These are phyloP conservation scores for Rhagium mordax DNA, from an alignment of 2,888 invertebrate genomes.

Conservation along the genomic window DNA sequence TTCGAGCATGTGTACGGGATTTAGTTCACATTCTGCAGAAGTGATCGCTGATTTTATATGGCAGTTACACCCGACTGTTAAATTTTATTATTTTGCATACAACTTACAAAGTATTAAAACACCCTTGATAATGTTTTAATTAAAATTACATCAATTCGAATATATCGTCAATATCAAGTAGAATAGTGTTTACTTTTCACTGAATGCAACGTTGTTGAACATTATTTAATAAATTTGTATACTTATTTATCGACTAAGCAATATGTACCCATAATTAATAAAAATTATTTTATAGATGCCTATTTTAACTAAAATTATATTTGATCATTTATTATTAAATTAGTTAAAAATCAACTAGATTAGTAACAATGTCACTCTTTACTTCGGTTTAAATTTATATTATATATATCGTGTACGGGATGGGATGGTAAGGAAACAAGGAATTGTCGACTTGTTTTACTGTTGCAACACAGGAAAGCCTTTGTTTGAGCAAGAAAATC, in stretches of 20 bases:
- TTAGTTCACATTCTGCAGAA: conserved; percentile 43
- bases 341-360: too few species aligned
- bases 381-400: too few species aligned
- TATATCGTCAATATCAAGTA: neutral
- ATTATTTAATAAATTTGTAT: too few species aligned
- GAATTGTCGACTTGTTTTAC: conserved; percentile 36
- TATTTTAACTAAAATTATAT: too few species aligned
- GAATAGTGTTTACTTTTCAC: too few species aligned
- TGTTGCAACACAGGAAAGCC: conserved; percentile 32
- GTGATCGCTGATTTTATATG: conserved; percentile 47
- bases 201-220: too few species aligned
- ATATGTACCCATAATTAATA: too few species aligned
- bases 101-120: conserved; percentile 38
- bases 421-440: conserved; percentile 2
- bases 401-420: neutral
- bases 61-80: conserved; percentile 39
- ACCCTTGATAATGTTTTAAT: conserved; percentile 27
- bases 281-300: too few species aligned
- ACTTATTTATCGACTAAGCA: too few species aligned
- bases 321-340: too few species aligned
- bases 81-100: conserved; percentile 46
- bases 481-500: conserved; percentile 37
- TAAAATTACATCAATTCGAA: conserved; percentile 17
- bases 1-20: conserved; percentile 47
- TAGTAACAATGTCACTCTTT: too few species aligned